phyloP scores from a whole-genome alignment of 2,888 invertebrate species.

The Apodemia mormo region DNA sequence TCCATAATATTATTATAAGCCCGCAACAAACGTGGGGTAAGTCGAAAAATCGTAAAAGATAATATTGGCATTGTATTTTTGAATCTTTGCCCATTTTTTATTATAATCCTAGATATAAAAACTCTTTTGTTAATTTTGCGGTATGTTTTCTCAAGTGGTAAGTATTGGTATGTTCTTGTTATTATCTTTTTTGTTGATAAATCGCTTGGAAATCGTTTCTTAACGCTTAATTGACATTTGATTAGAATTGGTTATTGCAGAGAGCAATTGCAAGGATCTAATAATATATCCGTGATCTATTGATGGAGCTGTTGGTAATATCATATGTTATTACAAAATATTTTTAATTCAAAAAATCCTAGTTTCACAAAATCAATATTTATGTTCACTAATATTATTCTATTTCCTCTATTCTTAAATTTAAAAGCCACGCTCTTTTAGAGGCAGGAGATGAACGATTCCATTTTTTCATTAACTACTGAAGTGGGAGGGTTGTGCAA shows the following conservation, averaged over 20 bases:
- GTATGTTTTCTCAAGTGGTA: conserved; percentile 40
- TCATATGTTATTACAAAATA: no score
- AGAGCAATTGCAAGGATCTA: neutral
- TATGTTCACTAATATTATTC: no score
- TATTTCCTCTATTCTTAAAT: no score
- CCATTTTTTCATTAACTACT: no score
- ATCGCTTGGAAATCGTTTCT: conserved; percentile 13
- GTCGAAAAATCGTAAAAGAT: conserved; percentile 34
- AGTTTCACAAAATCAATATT: no score
- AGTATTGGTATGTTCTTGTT: conserved; percentile 26
- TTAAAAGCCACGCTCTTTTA: no score
- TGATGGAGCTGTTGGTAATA: neutral
- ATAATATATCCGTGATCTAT: neutral
- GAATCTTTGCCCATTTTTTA: conserved; percentile 29
- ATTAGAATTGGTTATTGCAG: neutral
- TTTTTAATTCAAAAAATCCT: no score
- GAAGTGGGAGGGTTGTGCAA: no score
- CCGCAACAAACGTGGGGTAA: conserved; percentile 23
- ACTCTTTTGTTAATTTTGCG: conserved; percentile 29
- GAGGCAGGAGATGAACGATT: no score
- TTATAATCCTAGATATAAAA: conserved; percentile 27
- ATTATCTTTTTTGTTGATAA: conserved; percentile 17
- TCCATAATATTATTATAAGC: conserved; percentile 21
- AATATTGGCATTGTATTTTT: conserved; percentile 31
- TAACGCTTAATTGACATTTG: conserved; percentile 16